Conservation (phyloP, 2,113 vertebrate species). For the Sprattus sprattus region DNA sequence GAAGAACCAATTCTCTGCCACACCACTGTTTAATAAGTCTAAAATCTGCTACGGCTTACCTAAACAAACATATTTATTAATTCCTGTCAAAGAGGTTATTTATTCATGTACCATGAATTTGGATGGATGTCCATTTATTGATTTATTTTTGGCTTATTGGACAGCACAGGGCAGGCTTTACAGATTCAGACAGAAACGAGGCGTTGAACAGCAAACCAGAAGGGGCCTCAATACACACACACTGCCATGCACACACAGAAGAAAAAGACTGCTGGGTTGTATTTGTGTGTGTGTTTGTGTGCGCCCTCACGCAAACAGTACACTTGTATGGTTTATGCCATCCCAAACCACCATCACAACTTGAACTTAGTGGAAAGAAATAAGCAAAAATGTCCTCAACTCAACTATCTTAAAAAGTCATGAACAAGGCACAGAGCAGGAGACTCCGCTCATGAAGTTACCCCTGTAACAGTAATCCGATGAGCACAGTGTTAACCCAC, state of each 20-base stretch:
- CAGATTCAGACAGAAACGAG: not conserved
- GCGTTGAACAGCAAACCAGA: not conserved
- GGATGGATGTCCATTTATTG: not conserved
- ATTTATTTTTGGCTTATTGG: not conserved
- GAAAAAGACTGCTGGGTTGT: not conserved
- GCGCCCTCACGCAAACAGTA: not conserved
- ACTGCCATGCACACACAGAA: not conserved
- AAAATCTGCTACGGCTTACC: not conserved
- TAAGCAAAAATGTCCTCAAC: too few relatives aligned
- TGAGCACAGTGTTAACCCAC: too few relatives aligned
- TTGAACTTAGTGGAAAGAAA: not conserved
- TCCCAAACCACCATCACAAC: not conserved
- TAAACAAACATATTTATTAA: not conserved
- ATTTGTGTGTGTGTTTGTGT: not conserved
- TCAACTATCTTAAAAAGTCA: not conserved
- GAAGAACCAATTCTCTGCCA: not conserved
- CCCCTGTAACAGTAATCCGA: too few relatives aligned
- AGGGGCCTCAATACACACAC: not conserved
- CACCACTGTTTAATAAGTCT: not conserved
- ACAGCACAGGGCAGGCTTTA: not conserved
- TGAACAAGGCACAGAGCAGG: not conserved
- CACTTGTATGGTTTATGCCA: not conserved
- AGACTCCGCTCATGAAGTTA: not conserved
- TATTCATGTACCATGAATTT: not conserved
- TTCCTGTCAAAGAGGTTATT: constrained; percentile 2